Base-by-base conservation (phyloP, 2,888 invertebrate species). In the Brachypterus glaber region DNA sequence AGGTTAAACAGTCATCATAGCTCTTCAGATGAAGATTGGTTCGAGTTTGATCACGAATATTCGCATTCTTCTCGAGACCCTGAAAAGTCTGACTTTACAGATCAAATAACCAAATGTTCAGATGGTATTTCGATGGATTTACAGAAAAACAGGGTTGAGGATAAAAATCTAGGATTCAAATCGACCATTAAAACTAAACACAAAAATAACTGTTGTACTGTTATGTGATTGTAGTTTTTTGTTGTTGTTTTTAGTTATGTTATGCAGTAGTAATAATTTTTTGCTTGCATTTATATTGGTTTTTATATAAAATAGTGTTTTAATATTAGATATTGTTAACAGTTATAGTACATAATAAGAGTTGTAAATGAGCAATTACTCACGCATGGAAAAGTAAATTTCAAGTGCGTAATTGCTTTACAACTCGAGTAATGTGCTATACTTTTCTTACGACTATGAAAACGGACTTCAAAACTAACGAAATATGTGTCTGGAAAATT, bases 21-120 rank as follows among this genome's bases (percentile, higher is more conserved):
- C 49, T 67, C 67, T 12, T 67, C 66, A 3, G 66, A 65, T 21
- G 69, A 68, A 50, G 66, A 67, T 35, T 68, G 68, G 69, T 68
- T 65, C 48, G 67, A 67, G 48, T 64, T 63, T 44, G 60, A 65
- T 25, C 54, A 50, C 29, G 47, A 45, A 26, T 30, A 24, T 26
- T n/a, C n/a, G n/a, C n/a, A n/a, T n/a, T n/a, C n/a, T n/a, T n/a
- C n/a, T n/a, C n/a, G 44, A 25, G n/a, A 37, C 30, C 2, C 13
- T 34, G n/a, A 36, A 43, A 24, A 40, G 39, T 38, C 30, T 36
- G 33, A n/a, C n/a, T n/a, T n/a, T 37, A 24, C 35, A 44, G 24
- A 40, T 39, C 13, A 41, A 42, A 26, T 17, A n/a, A n/a, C n/a
- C n/a, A n/a, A n/a, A n/a, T n/a, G n/a, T n/a, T n/a, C n/a, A n/a